Conservation (phyloP, 92 coral and sea anemone genomes). For the Zoanthus sociatus region DNA sequence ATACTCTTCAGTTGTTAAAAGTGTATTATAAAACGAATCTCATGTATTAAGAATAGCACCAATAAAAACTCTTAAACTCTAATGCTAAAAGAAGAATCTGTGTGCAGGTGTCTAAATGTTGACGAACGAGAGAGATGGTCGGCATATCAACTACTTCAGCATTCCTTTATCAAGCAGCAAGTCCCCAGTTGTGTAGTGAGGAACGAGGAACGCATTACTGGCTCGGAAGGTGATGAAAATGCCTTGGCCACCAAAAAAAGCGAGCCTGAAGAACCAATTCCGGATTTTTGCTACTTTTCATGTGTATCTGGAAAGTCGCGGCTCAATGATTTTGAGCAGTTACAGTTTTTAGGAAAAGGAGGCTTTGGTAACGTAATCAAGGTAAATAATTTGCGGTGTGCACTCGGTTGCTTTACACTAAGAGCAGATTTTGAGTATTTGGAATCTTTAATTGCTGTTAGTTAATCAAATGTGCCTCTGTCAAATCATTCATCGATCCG, state of each 20-base stretch:
- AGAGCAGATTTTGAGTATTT: neutral
- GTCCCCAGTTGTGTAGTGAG: conserved; percentile 38
- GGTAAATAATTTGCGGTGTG: conserved; percentile 51
- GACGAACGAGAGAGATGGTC: conserved; percentile 91
- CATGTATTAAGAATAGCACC: no score
- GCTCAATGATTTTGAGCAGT: conserved; percentile 91
- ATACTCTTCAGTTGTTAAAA: no score
- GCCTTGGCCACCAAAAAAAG: conserved; percentile 49
- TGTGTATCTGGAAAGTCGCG: conserved; percentile 94
- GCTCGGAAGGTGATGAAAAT: neutral
- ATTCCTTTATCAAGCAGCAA: conserved; percentile 72
- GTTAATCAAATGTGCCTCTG: no score
- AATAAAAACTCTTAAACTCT: no score
- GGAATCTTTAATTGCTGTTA: neutral
- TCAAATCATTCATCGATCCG: no score
- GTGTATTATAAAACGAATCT: no score
- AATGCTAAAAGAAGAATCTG: no score
- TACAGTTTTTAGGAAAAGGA: conserved; percentile 95
- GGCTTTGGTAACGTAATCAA: conserved; percentile 96
- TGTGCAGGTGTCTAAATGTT: conserved; percentile 74
- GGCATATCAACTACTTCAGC: conserved; percentile 82
- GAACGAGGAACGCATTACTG: conserved; percentile 37
- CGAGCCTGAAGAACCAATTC: conserved; percentile 74
- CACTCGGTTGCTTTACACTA: no score
- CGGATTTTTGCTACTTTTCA: conserved; percentile 85